phyloP scores from a whole-genome alignment of 1,140 invertebrate genomes.

The Ylistrum balloti region DNA sequence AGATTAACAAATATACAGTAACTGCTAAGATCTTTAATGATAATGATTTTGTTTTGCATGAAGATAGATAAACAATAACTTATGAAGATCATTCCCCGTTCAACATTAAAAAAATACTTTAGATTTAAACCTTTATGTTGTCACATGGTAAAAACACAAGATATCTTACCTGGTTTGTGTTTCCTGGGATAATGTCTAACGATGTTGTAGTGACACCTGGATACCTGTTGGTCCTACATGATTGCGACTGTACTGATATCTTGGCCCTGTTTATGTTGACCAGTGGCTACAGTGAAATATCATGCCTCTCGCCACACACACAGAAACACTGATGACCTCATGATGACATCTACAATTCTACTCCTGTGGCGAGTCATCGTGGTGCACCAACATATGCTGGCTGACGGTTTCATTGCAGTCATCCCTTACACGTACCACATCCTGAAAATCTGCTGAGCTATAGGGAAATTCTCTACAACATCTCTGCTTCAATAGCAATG shows the following conservation, averaged over 20 bases:
- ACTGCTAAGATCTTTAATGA: too few species aligned
- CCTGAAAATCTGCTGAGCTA: slow-evolving; percentile 8
- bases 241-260: not conserved
- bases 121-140: too few species aligned
- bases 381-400: not conserved
- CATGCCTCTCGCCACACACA: not conserved
- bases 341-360: not conserved
- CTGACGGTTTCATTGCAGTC: not conserved
- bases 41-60: too few species aligned
- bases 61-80: too few species aligned
- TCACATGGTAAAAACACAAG: not conserved
- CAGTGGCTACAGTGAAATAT: not conserved
- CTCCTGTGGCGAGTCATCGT: not conserved
- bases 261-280: not conserved
- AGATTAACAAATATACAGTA: too few species aligned
- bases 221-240: not conserved
- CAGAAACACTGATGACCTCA: not conserved
- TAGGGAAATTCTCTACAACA: not conserved
- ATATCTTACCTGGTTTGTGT: not conserved
- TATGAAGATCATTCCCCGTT: too few species aligned
- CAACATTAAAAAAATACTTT: too few species aligned
- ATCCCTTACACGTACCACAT: slow-evolving; percentile 1
- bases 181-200: not conserved
- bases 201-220: not conserved
- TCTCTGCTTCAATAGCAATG: not conserved